Evolutionary conservation across 2,888 invertebrate genomes (phyloP), one percentile per base, ranked within the genome.

Genomic region (Plusia festucae): DNA sequence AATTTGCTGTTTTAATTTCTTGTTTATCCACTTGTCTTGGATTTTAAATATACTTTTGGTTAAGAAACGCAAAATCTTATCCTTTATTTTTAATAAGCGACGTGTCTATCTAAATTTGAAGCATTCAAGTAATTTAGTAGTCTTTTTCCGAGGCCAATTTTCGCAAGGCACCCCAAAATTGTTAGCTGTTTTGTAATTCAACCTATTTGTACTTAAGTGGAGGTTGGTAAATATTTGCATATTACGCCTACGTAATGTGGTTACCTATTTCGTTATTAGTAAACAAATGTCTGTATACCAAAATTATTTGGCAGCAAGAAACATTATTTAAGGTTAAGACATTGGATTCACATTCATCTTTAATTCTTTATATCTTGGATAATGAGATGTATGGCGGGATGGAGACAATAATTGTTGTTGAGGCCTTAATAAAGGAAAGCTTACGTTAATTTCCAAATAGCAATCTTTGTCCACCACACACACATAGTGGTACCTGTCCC

Each of bases 111-210:
- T 15, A 34, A 13, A 34, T 61, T 57, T 49, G 16, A 8, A 15
- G 13, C 20, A 22, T 40, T 22, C 49, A 49, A 56, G 59, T 59
- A 46, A 64, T 73, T 62, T 63, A 27, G 66, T 73, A 68, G 55
- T 56, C 63, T 44, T 53, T 65, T 56, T 40, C 59, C 67, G 75
- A 81, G 76, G 76, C 65, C 44, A 79, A 60, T 79, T 79, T 79
- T 79, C 76, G 72, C 72, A 85, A 81, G 77, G 53, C 68, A 70
- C 57, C 70, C 78, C 60, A 74, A 81, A 80, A 74, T 75, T 68
- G 67, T 68, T 55, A 53, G 62, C 51, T 18, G 68, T 83, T 76
- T 76, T 75, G 76, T 70, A 81, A 73, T 15, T 49, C 53, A 62
- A 75, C 72, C 66, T 57, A 68, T 67, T 70, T 75, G 56, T 66